Conservation (phyloP, 2,797 vertebrate genomes). For the Pantherophis alleghaniensis region DNA sequence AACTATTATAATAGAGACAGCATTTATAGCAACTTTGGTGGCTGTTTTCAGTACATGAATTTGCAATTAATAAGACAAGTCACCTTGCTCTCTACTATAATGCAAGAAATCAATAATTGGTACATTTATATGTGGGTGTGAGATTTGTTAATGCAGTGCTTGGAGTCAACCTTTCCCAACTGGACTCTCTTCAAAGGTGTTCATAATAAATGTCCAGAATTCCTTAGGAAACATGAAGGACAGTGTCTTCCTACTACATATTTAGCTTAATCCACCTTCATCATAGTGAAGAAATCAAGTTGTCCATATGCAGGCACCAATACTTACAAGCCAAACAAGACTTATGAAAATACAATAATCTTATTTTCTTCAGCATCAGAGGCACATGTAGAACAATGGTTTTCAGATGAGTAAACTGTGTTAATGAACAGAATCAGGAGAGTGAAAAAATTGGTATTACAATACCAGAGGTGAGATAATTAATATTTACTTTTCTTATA, state of each 20-base stretch:
- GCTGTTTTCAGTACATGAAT: background rate
- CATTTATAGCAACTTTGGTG: background rate
- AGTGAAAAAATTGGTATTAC: background rate
- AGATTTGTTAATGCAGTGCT: background rate
- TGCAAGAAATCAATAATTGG: background rate
- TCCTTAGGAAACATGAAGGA: background rate
- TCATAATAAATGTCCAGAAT: background rate
- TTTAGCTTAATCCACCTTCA: background rate
- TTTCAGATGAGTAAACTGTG: background rate
- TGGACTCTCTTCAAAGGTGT: background rate
- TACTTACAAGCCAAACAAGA: background rate
- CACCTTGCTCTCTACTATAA: background rate
- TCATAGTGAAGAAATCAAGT: background rate
- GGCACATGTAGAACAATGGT: background rate
- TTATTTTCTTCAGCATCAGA: background rate
- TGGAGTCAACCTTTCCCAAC: background rate
- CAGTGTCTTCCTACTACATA: background rate
- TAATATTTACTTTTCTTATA: background rate
- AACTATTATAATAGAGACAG: background rate
- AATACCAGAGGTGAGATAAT: background rate
- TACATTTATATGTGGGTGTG: background rate
- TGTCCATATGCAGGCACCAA: background rate
- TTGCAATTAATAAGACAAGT: background rate
- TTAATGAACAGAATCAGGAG: background rate
- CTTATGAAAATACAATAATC: background rate